These are phyloP conservation scores for Parnassius mnemosyne DNA, from an alignment of 2,888 invertebrate genomes.

Conservation along the genomic window DNA sequence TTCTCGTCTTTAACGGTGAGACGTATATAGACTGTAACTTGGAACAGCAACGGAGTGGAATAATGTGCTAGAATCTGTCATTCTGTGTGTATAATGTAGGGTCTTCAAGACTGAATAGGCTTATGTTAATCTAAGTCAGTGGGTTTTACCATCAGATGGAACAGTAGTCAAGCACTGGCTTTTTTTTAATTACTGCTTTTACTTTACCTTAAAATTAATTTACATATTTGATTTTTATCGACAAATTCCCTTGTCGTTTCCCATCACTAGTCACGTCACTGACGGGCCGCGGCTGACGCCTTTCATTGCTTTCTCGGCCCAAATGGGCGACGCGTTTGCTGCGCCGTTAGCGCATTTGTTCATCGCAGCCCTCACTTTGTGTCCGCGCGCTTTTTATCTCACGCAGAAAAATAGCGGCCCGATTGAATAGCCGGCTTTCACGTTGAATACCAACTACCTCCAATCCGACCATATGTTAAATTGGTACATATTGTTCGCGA, in stretches of 20 bases:
- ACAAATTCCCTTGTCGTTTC: background rate
- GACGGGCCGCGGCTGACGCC: constrained; percentile 7
- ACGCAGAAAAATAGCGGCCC: constrained; percentile 4
- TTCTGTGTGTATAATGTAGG: too few relatives aligned
- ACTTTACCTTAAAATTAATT: background rate
- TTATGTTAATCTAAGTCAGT: too few relatives aligned
- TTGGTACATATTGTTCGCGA: background rate
- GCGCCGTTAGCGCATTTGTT: background rate
- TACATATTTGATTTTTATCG: background rate
- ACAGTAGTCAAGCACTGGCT: too few relatives aligned
- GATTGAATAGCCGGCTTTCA: background rate
- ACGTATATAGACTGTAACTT: too few relatives aligned
- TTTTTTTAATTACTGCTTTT: too few relatives aligned
- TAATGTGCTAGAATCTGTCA: too few relatives aligned
- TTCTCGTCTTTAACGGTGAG: too few relatives aligned
- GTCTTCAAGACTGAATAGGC: too few relatives aligned
- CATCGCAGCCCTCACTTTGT: constrained; percentile 5
- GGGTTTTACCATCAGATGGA: too few relatives aligned
- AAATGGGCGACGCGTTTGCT: constrained; percentile 11
- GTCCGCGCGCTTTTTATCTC: constrained; percentile 2
- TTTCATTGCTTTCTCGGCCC: constrained; percentile 11
- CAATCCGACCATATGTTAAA: background rate
- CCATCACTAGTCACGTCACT: constrained; percentile 5
- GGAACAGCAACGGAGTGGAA: too few relatives aligned
- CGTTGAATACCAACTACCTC: background rate